Percentiles rank a stretch among this genome's conserved stretches.
Evolutionary conservation across 2,888 invertebrate species (phyloP).

Genomic region (Entomobrya multifasciata): DNA sequence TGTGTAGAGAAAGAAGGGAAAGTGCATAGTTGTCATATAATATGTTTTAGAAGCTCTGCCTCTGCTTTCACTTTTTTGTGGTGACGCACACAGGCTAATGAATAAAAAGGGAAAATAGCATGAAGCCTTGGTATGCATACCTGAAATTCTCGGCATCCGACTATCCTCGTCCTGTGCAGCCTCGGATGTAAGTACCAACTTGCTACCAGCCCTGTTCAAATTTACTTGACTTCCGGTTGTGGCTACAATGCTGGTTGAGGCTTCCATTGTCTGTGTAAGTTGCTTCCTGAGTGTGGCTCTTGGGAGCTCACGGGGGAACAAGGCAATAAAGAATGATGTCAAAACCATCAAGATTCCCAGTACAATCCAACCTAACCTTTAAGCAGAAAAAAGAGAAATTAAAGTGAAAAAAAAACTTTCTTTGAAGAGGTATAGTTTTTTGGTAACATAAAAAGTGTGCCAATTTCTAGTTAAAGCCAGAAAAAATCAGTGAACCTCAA

Average conservation of each 20-base stretch:
- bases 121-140: slow-evolving; percentile 59
- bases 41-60: too few species aligned
- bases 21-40: too few species aligned
- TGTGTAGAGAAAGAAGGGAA: too few species aligned
- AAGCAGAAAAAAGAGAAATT: not conserved
- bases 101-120: too few species aligned
- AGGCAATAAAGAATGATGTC: slow-evolving; percentile 85
- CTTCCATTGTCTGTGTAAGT: slow-evolving; percentile 59
- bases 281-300: slow-evolving; percentile 80
- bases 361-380: slow-evolving; percentile 81
- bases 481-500: too few species aligned
- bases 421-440: too few species aligned
- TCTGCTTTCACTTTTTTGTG: too few species aligned
- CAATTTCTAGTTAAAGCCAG: too few species aligned
- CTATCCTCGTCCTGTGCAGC: slow-evolving; percentile 58
- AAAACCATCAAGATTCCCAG: slow-evolving; percentile 84
- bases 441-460: too few species aligned
- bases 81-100: too few species aligned
- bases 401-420: too few species aligned
- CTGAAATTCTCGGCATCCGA: slow-evolving; percentile 74
- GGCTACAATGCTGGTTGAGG: slow-evolving; percentile 25
- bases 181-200: slow-evolving; percentile 76
- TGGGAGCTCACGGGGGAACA: slow-evolving; percentile 85
- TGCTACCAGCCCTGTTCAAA: slow-evolving; percentile 72
- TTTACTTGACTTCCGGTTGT: slow-evolving; percentile 68